Conservation (phyloP, 2,888 invertebrate species). For the Ernsta delagoae region DNA sequence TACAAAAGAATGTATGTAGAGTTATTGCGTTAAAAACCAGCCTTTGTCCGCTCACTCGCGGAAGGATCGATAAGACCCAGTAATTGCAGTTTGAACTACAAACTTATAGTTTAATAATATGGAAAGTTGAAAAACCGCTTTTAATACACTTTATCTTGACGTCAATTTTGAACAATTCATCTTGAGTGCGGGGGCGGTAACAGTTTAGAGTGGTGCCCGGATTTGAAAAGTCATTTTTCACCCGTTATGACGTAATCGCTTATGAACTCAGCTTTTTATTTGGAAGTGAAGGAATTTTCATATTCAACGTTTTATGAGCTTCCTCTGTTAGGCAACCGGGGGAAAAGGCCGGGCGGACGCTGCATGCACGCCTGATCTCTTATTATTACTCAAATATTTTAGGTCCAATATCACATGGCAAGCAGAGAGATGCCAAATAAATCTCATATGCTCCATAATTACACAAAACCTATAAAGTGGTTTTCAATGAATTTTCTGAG, state of each 20-base stretch:
- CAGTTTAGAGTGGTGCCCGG: constrained; percentile 57
- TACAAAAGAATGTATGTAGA: background rate
- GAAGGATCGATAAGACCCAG: constrained; percentile 10
- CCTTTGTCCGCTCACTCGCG: background rate
- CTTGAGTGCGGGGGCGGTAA: constrained; percentile 58
- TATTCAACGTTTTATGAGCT: constrained; percentile 69
- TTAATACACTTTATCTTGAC: constrained; percentile 55
- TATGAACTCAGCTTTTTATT: constrained; percentile 77
- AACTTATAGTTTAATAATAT: constrained; percentile 28
- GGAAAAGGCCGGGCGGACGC: constrained; percentile 37
- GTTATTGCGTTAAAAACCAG: background rate
- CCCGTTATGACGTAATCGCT: constrained; percentile 77
- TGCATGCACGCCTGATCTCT: constrained; percentile 31
- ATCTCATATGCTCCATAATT: constrained; percentile 23
- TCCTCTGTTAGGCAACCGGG: constrained; percentile 41
- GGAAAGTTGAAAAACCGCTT: constrained; percentile 36
- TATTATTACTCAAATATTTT: constrained; percentile 37
- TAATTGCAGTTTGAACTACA: constrained; percentile 26
- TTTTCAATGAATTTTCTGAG: constrained; percentile 15
- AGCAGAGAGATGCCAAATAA: constrained; percentile 11
- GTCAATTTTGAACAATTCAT: constrained; percentile 73
- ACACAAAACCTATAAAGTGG: constrained; percentile 12
- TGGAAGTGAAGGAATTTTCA: constrained; percentile 69
- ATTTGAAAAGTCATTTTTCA: constrained; percentile 77
- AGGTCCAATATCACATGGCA: constrained; percentile 24